Base-by-base conservation (phyloP, 2,888 invertebrate genomes). In the Tachystola acroxantha region DNA sequence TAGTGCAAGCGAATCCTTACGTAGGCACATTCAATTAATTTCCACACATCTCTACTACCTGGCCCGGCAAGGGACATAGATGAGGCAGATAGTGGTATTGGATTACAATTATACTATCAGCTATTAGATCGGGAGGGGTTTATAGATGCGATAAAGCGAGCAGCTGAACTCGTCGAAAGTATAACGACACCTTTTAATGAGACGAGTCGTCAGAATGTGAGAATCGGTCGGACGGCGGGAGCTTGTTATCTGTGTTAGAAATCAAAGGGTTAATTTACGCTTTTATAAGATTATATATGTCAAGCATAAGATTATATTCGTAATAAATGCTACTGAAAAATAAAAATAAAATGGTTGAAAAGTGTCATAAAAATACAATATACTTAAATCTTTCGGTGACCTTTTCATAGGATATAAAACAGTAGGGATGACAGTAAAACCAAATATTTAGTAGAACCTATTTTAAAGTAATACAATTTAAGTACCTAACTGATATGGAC, bases 51-150 rank as follows among this genome's bases (percentile, higher is more conserved):
- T 12, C 27, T 27, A 27, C 12, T 25, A 4, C n/a, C n/a, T 27
- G 12, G 27, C 11, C 11, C 10, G 27, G 11, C 63, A 64, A 63
- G 60, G 65, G 68, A 50, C 46, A 53, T 50, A 57, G 68, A 69
- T 66, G 61, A 53, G 56, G 50, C 49, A 53, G 72, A 72, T 72
- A 71, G 64, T 63, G 60, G 64, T 76, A 78, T 79, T 74, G 72
- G 63, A 78, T 81, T 76, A 77, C 81, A 78, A 76, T 75, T 77
- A 79, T 69, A 74, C 73, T 79, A 80, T 80, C 81, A 61, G 59
- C 46, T 52, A 53, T 61, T 57, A 66, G 72, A 82, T 80, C 77
- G 55, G 61, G 52, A 52, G 56, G 64, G 62, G 62, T 79, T 76
- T 75, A 75, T 71, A 57, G 64, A 51, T 50, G 57, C 69, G 76